These are phyloP conservation scores for Sinella curviseta DNA, from an alignment of 1,140 invertebrate species.

Conservation along the genomic window DNA sequence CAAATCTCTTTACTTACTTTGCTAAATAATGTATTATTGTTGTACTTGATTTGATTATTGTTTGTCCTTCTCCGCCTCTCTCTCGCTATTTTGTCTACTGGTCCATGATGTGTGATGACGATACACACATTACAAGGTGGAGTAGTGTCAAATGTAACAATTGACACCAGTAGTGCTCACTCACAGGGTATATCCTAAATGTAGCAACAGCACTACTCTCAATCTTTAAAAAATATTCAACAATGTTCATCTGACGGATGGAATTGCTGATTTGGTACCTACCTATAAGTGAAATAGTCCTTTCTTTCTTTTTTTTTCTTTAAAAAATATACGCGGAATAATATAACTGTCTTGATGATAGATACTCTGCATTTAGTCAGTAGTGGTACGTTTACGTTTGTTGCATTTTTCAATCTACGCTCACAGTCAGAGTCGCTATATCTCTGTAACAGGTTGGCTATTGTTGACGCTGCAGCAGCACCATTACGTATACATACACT, in stretches of 20 bases:
- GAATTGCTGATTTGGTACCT: no score
- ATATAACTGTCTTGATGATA: no score
- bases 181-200: not conserved
- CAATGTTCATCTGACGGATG: not conserved
- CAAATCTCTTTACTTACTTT: not conserved
- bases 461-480: not conserved
- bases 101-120: not conserved
- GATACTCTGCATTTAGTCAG: no score
- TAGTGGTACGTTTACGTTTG: no score
- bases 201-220: not conserved
- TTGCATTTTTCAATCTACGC: no score
- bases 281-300: no score
- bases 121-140: not conserved
- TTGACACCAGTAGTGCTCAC: not conserved
- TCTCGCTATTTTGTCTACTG: not conserved
- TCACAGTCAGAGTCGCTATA: not conserved
- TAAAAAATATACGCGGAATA: no score
- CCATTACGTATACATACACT: no score
- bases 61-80: not conserved
- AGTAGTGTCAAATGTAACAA: constrained; percentile 1
- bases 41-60: not conserved
- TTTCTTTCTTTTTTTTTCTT: no score
- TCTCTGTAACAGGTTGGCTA: not conserved
- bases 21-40: not conserved
- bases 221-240: not conserved